Base-by-base conservation (phyloP, 2,113 vertebrate genomes). In the Petromus typicus region DNA sequence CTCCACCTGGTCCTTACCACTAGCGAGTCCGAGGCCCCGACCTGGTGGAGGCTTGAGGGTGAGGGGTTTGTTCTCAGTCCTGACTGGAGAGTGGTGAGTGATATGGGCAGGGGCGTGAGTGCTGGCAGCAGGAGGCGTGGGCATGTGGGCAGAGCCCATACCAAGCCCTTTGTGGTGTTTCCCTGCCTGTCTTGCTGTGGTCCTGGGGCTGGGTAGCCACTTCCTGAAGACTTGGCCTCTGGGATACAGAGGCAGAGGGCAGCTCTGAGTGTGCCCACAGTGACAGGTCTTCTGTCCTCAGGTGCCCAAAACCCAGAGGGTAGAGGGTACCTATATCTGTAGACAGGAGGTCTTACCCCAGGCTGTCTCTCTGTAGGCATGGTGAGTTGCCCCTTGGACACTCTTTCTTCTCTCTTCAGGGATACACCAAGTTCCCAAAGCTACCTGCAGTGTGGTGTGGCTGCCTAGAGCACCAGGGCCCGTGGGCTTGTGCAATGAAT, bases 371-470 rank as follows among this genome's bases (percentile, higher is more conserved):
- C 22, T 76, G 0, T 0, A 30, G 14, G 5, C 1, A n/a, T 4
- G 59, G 56, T 0, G 0, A 0, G 2, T 18, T 17, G 20, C 63
- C 34, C 5, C 23, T 7, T 0, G 0, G 48, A 22, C n/a, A 51
- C 16, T 4, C 67, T 9, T 11, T 3, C 1, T 14, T 54, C 48
- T 40, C 10, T 3, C 20, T 20, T 37, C 18, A 0, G 37, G 1
- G 14, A 59, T n/a, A 56, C 25, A 8, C 71, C 23, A 16, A 3
- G 13, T 23, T n/a, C 32, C 37, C 56, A n/a, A 34, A 27, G 25
- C 2, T 11, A 30, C 43, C 40, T 18, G n/a, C 61, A 40, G 13
- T 6, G 37, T 0, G 17, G 80, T 34, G n/a, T 37, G 20, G 22
- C 13, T 20, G 12, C 43, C 56, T 3, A 0, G 0, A n/a, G 37